Evolutionary conservation across 2,113 vertebrate genomes (phyloP), one percentile per base, ranked within the genome.

Genomic region (Tautogolabrus adspersus): DNA sequence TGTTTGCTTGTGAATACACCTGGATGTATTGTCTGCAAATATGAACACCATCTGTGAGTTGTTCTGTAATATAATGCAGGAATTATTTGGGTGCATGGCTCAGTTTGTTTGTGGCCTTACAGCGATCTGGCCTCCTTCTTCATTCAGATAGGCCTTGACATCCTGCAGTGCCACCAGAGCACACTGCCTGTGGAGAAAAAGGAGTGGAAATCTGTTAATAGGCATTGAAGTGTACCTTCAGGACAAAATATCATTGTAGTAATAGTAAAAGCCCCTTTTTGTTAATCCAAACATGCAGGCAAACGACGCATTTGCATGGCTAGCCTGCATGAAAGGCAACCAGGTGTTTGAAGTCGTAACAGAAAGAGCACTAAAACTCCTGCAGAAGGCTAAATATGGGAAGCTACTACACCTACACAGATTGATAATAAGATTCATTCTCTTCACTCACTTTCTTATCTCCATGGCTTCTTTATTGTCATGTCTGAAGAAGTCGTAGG

Each of bases 401-500:
- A 51, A 12, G 60, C 26, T 44, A 21, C 10, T 60, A 8, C 40
- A 30, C 10, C 38, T 58, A 11, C 34, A 18, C 5, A 34, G 11
- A 38, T 6, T n/a, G 12, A 59, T 3, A 22, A 1, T 3, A 21
- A 56, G 18, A 57, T 42, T 7, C 26, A 19, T 3, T 15, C 10
- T 74, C 52, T 62, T 49, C 34, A 92, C 96, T 96, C 75, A 99
- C 98, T 95, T 98, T 90, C 97, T 96, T 80, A 99, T 99, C 72
- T 93, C 84, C 98, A 99, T 99, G 30, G 98, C 98, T 75, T 98
- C 97, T 49, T 96, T 90, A 15, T 99, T 99, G 91, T 99, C 98
- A 3, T 99, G 98, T 64, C 97, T 95, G 94, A 99, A 99, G 93
- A 99, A 99, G 75, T 98, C 96, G 0, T 96, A 99, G 49, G 98